Conservation (phyloP, 2,113 vertebrate species). For the Sorex fumeus region DNA sequence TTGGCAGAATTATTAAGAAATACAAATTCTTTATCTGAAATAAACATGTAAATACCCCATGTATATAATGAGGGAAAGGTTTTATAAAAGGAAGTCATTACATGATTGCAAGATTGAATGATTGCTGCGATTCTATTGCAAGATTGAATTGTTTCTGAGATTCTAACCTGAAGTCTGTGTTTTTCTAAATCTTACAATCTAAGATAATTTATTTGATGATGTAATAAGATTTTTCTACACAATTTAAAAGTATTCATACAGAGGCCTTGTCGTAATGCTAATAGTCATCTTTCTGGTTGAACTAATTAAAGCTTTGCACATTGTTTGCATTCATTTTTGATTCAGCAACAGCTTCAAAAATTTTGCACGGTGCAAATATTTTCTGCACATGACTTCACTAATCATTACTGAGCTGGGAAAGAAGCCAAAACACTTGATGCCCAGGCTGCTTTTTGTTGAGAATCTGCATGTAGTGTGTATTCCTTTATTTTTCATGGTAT, state of each 20-base stretch:
- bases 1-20: background rate
- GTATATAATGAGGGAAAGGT: background rate
- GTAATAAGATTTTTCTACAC: background rate
- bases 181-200: conserved; percentile 44
- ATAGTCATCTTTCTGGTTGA: conserved; percentile 45
- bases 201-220: conserved; percentile 46
- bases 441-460: conserved; percentile 14
- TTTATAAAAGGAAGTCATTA: background rate
- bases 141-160: background rate
- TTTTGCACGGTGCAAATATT: conserved; percentile 66
- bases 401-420: conserved; percentile 73
- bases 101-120: background rate
- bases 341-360: conserved; percentile 68
- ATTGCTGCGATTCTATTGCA: background rate
- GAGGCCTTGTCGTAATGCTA: background rate
- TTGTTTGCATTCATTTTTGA: conserved; percentile 71
- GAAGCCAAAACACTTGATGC: conserved; percentile 61
- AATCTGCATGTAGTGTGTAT: conserved; percentile 2
- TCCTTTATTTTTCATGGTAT: conserved; percentile 62
- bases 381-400: conserved; percentile 67
- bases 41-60: background rate
- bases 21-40: background rate
- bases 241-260: conserved; percentile 43
- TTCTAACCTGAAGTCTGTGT: background rate
- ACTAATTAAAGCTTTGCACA: conserved; percentile 64